Evolutionary conservation across 2,888 invertebrate species (phyloP).

Genomic region (Cloeon dipterum): DNA sequence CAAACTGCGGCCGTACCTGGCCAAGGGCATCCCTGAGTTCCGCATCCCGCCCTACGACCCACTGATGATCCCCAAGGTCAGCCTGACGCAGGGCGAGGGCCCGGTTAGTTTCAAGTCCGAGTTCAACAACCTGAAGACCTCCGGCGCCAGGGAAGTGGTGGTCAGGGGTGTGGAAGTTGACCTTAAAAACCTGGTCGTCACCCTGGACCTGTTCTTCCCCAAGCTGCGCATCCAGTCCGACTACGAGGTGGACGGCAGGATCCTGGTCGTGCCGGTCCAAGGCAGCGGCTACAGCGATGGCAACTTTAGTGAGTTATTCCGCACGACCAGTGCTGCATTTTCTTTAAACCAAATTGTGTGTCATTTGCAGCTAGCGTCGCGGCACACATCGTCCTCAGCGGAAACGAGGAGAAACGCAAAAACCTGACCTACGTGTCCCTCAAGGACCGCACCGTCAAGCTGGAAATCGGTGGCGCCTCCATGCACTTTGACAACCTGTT

Average conservation of each 20-base stretch:
- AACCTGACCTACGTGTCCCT: conserved; percentile 3
- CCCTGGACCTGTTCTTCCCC: too few species aligned
- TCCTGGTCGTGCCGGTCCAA: conserved; percentile 5
- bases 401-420: conserved; percentile 1
- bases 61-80: conserved; percentile 4
- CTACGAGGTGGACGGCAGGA: conserved; percentile 4
- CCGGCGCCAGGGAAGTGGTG: conserved; percentile 3
- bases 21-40: conserved; percentile 17
- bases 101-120: conserved; percentile 4
- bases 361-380: conserved; percentile 3
- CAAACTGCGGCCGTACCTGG: conserved; percentile 44
- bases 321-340: too few species aligned
- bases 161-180: conserved; percentile 1
- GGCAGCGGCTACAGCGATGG: conserved; percentile 5
- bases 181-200: neutral
- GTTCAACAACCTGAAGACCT: conserved; percentile 4
- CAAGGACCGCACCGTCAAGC: conserved; percentile 5
- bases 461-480: conserved; percentile 3
- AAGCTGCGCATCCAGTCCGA: conserved; percentile 2
- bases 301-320: conserved; percentile 6
- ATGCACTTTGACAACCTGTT: conserved; percentile 6
- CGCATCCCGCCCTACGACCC: conserved; percentile 6
- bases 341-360: too few species aligned
- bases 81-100: conserved; percentile 4
- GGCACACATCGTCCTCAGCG: conserved; percentile 4